These are phyloP conservation scores for Dolichopus griseipennis DNA, from an alignment of 2,888 invertebrate species.

Conservation along the genomic window DNA sequence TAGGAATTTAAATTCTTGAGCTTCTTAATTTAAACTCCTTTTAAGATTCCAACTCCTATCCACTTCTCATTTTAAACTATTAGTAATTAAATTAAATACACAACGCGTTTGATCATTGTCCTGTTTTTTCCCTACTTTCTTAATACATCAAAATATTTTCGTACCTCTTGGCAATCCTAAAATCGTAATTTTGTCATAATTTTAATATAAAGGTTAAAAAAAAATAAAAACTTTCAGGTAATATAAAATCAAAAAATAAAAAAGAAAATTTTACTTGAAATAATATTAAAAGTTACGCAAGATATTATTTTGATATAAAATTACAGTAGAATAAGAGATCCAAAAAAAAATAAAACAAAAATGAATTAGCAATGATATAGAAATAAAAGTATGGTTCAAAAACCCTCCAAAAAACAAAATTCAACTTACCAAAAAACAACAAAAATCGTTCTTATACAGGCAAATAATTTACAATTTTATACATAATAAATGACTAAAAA, in stretches of 20 bases:
- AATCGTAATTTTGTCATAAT: background rate
- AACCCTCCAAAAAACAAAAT: background rate
- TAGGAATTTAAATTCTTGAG: too few species aligned
- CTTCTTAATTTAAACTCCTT: too few species aligned
- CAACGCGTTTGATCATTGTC: too few species aligned
- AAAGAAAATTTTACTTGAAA: background rate
- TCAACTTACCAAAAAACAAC: background rate
- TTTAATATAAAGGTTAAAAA: background rate
- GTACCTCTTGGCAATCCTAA: background rate
- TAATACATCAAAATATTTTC: background rate
- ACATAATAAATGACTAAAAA: background rate
- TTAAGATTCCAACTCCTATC: too few species aligned
- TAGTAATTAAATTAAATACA: too few species aligned
- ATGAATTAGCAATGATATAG: background rate
- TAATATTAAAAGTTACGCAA: constrained; percentile 1
- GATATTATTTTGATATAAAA: constrained; percentile 1
- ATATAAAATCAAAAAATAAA: background rate
- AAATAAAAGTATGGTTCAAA: background rate
- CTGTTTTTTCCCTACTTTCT: too few species aligned
- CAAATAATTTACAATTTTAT: background rate
- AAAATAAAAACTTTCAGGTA: too few species aligned
- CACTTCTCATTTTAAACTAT: too few species aligned
- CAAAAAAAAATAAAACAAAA: background rate
- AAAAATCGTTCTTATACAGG: background rate
- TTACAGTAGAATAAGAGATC: background rate